These are phyloP conservation scores for Labeo calbasu DNA, from an alignment of 2,797 vertebrate species.

Conservation along the genomic window DNA sequence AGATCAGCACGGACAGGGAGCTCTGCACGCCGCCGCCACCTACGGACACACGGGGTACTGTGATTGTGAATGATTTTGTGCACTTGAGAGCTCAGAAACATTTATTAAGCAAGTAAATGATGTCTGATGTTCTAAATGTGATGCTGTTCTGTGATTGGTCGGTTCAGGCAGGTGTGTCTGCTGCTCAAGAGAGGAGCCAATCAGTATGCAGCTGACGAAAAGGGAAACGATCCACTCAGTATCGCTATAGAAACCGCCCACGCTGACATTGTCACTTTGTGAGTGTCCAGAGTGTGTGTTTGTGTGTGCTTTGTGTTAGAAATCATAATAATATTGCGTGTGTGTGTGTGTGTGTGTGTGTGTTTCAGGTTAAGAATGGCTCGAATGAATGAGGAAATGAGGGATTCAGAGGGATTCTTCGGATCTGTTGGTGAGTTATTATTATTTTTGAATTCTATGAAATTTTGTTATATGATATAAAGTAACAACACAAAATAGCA, in stretches of 20 bases:
- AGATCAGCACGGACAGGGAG: conserved; percentile 75
- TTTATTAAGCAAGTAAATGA: not conserved
- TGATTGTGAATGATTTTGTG: not conserved
- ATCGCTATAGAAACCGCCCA: conserved; percentile 79
- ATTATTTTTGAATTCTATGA: not conserved
- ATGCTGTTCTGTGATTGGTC: conserved; percentile 40
- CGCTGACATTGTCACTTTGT: conserved; percentile 83
- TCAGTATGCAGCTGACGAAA: conserved; percentile 81
- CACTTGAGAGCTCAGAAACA: not conserved
- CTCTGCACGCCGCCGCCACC: conserved; percentile 76
- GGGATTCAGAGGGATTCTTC: conserved; percentile 77
- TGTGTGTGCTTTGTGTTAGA: not conserved
- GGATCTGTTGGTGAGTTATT: conserved; percentile 69
- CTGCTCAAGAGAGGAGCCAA: conserved; percentile 81
- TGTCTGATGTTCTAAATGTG: not conserved
- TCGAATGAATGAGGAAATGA: conserved; percentile 85
- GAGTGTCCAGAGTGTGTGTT: conserved; percentile 59
- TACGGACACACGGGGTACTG: conserved; percentile 72
- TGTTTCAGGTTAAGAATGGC: conserved; percentile 77
- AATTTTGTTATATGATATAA: not conserved
- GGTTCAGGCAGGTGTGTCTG: conserved; percentile 77
- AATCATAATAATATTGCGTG: not conserved
- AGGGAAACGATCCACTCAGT: conserved; percentile 77
- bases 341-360: conserved; percentile 16
- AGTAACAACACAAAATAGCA: not conserved